A percentile compares a stretch with the other conserved stretches of the same genome.
Evolutionary conservation across 2,888 invertebrate genomes (phyloP).

Genomic region (Stenodema calcarata): DNA sequence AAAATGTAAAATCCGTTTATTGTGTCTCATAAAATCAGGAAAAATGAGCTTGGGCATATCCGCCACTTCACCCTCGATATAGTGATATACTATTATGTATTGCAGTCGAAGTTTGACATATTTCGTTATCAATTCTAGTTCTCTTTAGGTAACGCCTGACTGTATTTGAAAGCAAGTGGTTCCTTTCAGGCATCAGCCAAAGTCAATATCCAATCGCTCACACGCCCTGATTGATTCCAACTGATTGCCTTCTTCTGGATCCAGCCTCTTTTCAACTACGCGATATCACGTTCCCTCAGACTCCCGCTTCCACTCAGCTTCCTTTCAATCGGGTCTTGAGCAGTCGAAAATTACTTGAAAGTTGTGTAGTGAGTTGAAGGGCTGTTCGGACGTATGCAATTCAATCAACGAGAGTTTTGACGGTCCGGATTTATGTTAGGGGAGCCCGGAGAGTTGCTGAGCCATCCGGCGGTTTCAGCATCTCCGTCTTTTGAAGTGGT

Average conservation of each 20-base stretch:
- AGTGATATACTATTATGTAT: too few relatives aligned
- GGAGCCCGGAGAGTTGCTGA: not conserved
- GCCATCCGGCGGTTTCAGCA: not conserved
- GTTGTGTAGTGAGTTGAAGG: not conserved
- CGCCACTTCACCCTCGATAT: too few relatives aligned
- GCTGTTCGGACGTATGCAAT: not conserved
- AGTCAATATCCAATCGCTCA: too few relatives aligned
- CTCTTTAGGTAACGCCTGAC: too few relatives aligned
- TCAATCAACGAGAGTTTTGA: not conserved
- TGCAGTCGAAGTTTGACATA: too few relatives aligned
- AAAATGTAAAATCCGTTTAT: too few relatives aligned
- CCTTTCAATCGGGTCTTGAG: not conserved
- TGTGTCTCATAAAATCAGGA: too few relatives aligned
- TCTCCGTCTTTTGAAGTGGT: not conserved
- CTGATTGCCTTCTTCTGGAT: not conserved
- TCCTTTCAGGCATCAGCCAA: not conserved
- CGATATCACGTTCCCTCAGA: not conserved
- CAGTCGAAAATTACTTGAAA: not conserved
- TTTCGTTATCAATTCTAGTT: too few relatives aligned
- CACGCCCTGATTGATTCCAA: too few relatives aligned
- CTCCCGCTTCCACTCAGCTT: not conserved
- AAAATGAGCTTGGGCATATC: too few relatives aligned
- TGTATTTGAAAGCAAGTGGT: not conserved
- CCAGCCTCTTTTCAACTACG: not conserved
- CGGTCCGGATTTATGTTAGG: not conserved